Percentiles rank a stretch among this genome's conserved stretches.
These are phyloP conservation scores for Dipodomys spectabilis DNA, from an alignment of 2,113 vertebrate species.

Conservation along the genomic window DNA sequence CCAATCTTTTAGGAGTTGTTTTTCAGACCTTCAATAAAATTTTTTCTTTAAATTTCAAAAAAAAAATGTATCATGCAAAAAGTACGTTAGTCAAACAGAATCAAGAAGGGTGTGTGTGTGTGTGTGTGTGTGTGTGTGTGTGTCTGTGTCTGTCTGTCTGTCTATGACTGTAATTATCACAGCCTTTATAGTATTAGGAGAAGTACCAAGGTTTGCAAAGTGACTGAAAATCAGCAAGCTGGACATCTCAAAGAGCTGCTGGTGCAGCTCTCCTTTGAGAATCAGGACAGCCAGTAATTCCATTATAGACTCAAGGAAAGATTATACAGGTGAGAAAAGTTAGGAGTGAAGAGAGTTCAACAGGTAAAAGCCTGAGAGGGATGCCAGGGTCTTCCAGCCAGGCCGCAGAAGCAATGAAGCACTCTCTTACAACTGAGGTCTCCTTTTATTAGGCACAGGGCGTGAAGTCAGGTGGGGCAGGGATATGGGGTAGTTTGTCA, in stretches of 20 bases:
- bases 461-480: too few relatives aligned
- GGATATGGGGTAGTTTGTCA: too few relatives aligned
- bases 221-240: background rate
- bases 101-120: background rate
- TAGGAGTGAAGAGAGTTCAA: too few relatives aligned
- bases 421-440: too few relatives aligned
- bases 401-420: too few relatives aligned
- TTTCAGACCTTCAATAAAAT: constrained; percentile 87
- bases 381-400: too few relatives aligned
- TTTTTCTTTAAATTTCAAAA: constrained; percentile 86
- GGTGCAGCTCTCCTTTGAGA: background rate
- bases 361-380: too few relatives aligned
- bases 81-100: background rate
- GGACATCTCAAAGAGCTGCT: background rate
- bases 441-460: too few relatives aligned
- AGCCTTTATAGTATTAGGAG: background rate
- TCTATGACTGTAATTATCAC: background rate
- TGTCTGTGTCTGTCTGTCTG: too few relatives aligned
- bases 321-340: background rate
- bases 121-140: too few relatives aligned
- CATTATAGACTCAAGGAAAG: background rate
- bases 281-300: background rate
- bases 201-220: background rate
- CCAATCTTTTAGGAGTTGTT: constrained; percentile 83
- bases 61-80: background rate